A percentile compares a stretch with the other conserved stretches of the same genome.
Conservation (phyloP, 2,888 invertebrate species). For the Hemistola chrysoprasaria region DNA sequence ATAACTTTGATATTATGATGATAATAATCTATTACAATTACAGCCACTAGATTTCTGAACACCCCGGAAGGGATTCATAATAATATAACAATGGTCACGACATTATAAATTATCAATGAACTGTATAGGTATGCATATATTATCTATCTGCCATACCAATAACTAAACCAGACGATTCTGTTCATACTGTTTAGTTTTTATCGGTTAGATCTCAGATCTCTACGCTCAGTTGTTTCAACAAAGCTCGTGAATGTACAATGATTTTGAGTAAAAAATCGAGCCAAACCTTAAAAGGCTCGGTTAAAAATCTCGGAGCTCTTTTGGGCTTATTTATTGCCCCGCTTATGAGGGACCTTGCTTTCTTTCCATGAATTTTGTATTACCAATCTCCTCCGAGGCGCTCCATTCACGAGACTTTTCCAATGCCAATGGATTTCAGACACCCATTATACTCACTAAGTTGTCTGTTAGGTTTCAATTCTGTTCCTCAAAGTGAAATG, state of each 20-base stretch:
- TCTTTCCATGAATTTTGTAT: conserved; percentile 36
- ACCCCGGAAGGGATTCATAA: too few species aligned
- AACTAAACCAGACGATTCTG: too few species aligned
- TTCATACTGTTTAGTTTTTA: too few species aligned
- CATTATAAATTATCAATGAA: too few species aligned
- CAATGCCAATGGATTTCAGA: conserved; percentile 16
- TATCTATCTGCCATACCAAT: too few species aligned
- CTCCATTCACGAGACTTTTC: conserved; percentile 12
- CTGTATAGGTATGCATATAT: too few species aligned
- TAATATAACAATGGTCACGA: too few species aligned
- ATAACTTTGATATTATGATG: too few species aligned
- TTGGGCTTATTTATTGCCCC: conserved; percentile 31
- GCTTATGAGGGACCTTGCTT: conserved; percentile 31
- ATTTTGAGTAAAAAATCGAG: conserved; percentile 19
- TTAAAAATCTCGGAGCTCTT: conserved; percentile 33
- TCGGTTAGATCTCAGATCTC: too few species aligned
- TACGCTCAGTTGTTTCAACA: conserved; percentile 7
- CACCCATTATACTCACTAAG: conserved; percentile 16
- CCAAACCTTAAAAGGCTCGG: conserved; percentile 21
- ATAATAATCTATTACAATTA: too few species aligned
- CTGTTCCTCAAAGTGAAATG: conserved; percentile 1
- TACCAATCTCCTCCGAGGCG: conserved; percentile 28
- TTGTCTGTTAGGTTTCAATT: conserved; percentile 14
- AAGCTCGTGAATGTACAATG: conserved; percentile 16
- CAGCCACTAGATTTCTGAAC: too few species aligned